A percentile compares a stretch with the other conserved stretches of the same genome.
Conservation (phyloP, 1,140 invertebrate species). For the Vanessa tameamea region DNA sequence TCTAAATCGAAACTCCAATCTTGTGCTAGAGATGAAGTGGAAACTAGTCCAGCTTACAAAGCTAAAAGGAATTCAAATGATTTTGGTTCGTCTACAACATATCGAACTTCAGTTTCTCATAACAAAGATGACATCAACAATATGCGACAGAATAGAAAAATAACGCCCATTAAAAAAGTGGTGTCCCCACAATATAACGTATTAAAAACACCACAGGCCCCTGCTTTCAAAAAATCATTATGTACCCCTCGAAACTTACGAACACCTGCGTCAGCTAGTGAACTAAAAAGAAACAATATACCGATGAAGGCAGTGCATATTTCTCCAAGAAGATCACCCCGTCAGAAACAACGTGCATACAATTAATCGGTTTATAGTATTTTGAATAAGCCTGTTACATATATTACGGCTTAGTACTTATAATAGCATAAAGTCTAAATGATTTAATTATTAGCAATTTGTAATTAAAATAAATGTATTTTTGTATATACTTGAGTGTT, state of each 20-base stretch:
- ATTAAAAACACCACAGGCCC: conserved; percentile 56
- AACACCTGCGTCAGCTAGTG: conserved; percentile 45
- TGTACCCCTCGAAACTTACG: conserved; percentile 57
- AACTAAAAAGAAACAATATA: conserved; percentile 58
- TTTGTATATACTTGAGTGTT: conserved; percentile 6
- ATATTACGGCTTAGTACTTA: conserved; percentile 17
- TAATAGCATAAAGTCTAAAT: conserved; percentile 16
- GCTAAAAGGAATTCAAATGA: conserved; percentile 21
- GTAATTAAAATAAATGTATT: conserved; percentile 23
- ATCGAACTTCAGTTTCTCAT: conserved; percentile 24
- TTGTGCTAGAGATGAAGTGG: conserved; percentile 28
- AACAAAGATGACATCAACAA: conserved; percentile 41
- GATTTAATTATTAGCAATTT: conserved; percentile 28
- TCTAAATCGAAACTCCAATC: conserved; percentile 46
- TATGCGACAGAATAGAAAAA: conserved; percentile 51
- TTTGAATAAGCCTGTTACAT: conserved; percentile 3
- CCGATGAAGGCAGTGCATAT: conserved; percentile 70
- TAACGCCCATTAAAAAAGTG: conserved; percentile 60
- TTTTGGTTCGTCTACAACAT: conserved; percentile 13
- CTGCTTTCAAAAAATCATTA: conserved; percentile 63
- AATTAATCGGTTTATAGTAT: conserved; percentile 23
- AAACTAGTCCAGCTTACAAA: conserved; percentile 14
- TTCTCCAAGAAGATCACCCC: conserved; percentile 69
- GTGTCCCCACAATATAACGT: conserved; percentile 56
- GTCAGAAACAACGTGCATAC: conserved; percentile 57